Conservation (phyloP, 2,888 invertebrate genomes). For the Drosophila setosimentum region DNA sequence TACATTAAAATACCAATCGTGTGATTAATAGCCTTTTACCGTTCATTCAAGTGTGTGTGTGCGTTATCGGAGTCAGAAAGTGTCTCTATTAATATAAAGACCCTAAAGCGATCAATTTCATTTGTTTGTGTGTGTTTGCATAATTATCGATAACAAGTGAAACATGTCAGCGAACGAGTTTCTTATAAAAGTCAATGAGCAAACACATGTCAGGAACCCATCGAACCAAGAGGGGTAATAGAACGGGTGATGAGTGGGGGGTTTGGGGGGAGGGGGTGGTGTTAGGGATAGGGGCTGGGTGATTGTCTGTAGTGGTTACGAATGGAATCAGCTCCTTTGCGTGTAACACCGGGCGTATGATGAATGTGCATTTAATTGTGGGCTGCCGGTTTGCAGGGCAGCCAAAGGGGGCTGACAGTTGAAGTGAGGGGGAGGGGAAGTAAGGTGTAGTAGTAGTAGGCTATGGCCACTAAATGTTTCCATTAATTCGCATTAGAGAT, state of each 20-base stretch:
- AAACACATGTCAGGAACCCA: conserved; percentile 60
- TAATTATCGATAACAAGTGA: conserved; percentile 48
- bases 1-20: conserved; percentile 47
- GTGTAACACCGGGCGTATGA: conserved; percentile 62
- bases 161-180: conserved; percentile 49
- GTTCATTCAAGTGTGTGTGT: conserved; percentile 23
- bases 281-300: neutral
- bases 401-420: neutral
- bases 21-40: conserved; percentile 54
- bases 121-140: conserved; percentile 6
- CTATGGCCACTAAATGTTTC: conserved; percentile 64
- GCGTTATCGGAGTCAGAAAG: conserved; percentile 31
- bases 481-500: conserved; percentile 63
- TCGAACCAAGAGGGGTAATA: neutral
- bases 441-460: neutral
- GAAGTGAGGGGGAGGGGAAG: too few relatives aligned
- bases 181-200: conserved; percentile 59
- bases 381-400: conserved; percentile 34
- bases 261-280: neutral
- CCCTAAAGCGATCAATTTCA: conserved; percentile 8
- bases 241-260: too few relatives aligned
- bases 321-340: conserved; percentile 42
- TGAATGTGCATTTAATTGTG: conserved; percentile 75
- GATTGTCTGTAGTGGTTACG: neutral
- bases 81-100: conserved; percentile 32